Evolutionary conservation across 2,113 vertebrate genomes (phyloP).

Genomic region (Gobio gobio): DNA sequence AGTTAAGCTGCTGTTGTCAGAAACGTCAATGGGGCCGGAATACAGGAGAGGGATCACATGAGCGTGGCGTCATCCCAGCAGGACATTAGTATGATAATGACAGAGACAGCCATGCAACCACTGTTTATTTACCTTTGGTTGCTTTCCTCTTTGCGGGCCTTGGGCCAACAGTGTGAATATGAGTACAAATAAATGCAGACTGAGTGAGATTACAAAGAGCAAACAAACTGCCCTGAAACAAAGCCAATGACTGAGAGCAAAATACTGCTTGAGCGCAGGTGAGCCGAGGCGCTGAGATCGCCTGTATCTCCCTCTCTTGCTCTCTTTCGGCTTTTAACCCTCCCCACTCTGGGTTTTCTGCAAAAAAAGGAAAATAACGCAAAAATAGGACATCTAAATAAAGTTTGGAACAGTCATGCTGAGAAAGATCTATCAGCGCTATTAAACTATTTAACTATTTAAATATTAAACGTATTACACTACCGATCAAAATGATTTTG

Average conservation of each 20-base stretch:
- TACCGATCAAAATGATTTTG: too few species aligned
- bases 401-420: slow-evolving; percentile 38
- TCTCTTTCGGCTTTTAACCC: slow-evolving; percentile 87
- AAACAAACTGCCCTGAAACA: slow-evolving; percentile 49
- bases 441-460: too few species aligned
- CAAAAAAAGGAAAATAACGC: slow-evolving; percentile 73
- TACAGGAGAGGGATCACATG: slow-evolving; percentile 14
- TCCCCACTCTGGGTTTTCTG: slow-evolving; percentile 87
- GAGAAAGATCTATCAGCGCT: slow-evolving; percentile 36
- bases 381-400: slow-evolving; percentile 42
- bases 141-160: slow-evolving; percentile 15
- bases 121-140: slow-evolving; percentile 33
- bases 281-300: slow-evolving; percentile 39
- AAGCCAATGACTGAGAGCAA: slow-evolving; percentile 53
- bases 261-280: slow-evolving; percentile 64
- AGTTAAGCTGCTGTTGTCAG: not conserved
- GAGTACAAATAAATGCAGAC: slow-evolving; percentile 33
- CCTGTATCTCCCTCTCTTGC: slow-evolving; percentile 85
- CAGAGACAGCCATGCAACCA: slow-evolving; percentile 29
- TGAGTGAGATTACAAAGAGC: slow-evolving; percentile 34
- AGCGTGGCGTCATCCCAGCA: not conserved
- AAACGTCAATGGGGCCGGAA: not conserved
- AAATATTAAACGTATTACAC: too few species aligned
- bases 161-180: slow-evolving; percentile 25
- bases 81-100: slow-evolving; percentile 36